phyloP scores from a whole-genome alignment of 2,888 invertebrate species.

The Microdon myrmicae region DNA sequence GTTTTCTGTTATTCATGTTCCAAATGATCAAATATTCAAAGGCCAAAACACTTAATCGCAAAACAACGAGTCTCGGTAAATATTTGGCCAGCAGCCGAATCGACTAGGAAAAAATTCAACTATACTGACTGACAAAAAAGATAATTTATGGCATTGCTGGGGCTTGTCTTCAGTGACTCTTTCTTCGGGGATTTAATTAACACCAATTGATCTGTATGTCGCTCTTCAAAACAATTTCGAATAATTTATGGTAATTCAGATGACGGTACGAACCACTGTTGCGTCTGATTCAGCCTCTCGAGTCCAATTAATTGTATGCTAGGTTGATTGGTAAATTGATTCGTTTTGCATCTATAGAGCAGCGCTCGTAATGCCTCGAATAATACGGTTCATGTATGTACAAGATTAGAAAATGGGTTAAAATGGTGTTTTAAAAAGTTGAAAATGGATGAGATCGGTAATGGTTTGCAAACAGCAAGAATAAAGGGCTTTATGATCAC shows the following conservation, averaged over 20 bases:
- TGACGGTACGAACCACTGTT: slow-evolving; percentile 15
- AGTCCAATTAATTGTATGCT: neutral
- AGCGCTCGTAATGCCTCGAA: too few species aligned
- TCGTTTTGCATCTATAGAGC: slow-evolving; percentile 46
- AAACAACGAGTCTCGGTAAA: slow-evolving; percentile 8
- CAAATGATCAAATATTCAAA: slow-evolving; percentile 39
- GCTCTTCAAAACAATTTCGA: slow-evolving; percentile 51
- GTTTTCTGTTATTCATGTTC: slow-evolving; percentile 30
- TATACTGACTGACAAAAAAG: slow-evolving; percentile 26
- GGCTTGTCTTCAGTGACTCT: slow-evolving; percentile 51
- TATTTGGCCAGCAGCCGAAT: slow-evolving; percentile 15
- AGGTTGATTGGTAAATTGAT: slow-evolving; percentile 44
- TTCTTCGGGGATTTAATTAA: slow-evolving; percentile 66
- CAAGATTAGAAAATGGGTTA: too few species aligned
- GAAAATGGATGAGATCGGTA: too few species aligned
- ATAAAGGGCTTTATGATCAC: too few species aligned
- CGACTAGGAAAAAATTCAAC: slow-evolving; percentile 3
- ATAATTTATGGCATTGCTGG: slow-evolving; percentile 54
- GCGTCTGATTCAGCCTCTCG: slow-evolving; percentile 9
- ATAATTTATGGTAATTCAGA: slow-evolving; percentile 50
- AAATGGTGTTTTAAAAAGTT: too few species aligned
- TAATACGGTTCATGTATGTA: too few species aligned
- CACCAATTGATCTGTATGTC: slow-evolving; percentile 68
- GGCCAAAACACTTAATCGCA: slow-evolving; percentile 10
- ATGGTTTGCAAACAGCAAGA: too few species aligned